Base-by-base conservation (phyloP, 2,797 vertebrate species). In the Iguana delicatissima region DNA sequence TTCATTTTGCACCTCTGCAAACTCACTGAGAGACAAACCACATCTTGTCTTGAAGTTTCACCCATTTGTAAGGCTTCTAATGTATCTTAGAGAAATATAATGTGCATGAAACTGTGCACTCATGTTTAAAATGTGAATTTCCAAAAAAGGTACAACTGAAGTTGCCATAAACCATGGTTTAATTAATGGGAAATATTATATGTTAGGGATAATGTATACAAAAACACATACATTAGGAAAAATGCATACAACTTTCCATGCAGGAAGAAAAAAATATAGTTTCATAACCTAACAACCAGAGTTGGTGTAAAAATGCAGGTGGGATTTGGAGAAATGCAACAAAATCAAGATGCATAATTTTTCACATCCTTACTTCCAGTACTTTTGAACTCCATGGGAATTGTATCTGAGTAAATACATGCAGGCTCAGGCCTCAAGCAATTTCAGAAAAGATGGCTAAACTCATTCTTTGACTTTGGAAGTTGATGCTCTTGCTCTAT, bases 391-490 rank as follows among this genome's bases (percentile, higher is more conserved):
- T 64, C 24, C 42, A 24, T 2, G 32, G 4, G 38, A 14, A 10
- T 79, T 79, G 26, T 50, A 69, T 67, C 85, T 38, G 10, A 84
- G 73, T 77, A 77, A 91, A 64, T 32, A 4, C 6, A 6, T 35
- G 12, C 8, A 4, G 80, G 72, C 42, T 67, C 22, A 59, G 69
- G 55, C 52, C 24, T 32, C 24, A 32, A 76, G 80, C 72, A 83
- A 84, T 87, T 90, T 83, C 80, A 55, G 42, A 93, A 55, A 91
- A 81, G 52, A 92, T 92, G 92, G 35, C 74, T 91, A 95, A 96
- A 94, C 95, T 93, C 95, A 94, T 92, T 92, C 90, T 93, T 92
- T 92, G 94, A 93, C 90, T 96, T 85, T 85, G 90, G 91, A 90
- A 95, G 92, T 50, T 87, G 84, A 95, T 93, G 89, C 94, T 96